Percentiles rank a stretch among this genome's conserved stretches.
Conservation (phyloP, 2,888 invertebrate genomes). For the Acanthosoma haemorrhoidale region DNA sequence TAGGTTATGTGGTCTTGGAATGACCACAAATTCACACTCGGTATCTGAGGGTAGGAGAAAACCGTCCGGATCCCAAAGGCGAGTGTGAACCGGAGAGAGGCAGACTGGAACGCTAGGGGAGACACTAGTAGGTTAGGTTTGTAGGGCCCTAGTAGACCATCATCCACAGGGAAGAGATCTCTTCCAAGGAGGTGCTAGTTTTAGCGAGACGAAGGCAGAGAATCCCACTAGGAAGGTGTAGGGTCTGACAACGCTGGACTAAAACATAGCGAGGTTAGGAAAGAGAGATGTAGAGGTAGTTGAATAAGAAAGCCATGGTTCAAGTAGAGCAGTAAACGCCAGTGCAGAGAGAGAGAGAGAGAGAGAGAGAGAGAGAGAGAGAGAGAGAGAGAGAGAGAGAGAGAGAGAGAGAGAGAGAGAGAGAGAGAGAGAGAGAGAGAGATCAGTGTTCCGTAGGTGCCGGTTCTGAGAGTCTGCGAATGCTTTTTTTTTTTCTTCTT, state of each 20-base stretch:
- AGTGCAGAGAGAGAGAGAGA: constrained; percentile 7
- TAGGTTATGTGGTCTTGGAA: too few species aligned
- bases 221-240: not conserved
- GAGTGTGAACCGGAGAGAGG: too few species aligned
- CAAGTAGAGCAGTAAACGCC: too few species aligned
- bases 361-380: not conserved
- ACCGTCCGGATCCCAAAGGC: too few species aligned
- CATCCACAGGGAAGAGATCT: too few species aligned
- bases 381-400: constrained; percentile 13
- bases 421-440: constrained; percentile 12
- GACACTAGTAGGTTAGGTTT: not conserved
- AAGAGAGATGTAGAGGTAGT: not conserved
- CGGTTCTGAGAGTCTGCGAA: too few species aligned
- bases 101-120: too few species aligned
- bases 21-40: too few species aligned
- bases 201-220: not conserved
- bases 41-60: too few species aligned
- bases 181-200: too few species aligned
- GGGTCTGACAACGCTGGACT: not conserved
- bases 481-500: too few species aligned
- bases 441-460: too few species aligned
- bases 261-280: not conserved
- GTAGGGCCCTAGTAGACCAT: not conserved
- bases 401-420: constrained; percentile 18
- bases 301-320: not conserved